Base-by-base conservation (phyloP, 2,888 invertebrate species). In the Yponomeuta evonymella region DNA sequence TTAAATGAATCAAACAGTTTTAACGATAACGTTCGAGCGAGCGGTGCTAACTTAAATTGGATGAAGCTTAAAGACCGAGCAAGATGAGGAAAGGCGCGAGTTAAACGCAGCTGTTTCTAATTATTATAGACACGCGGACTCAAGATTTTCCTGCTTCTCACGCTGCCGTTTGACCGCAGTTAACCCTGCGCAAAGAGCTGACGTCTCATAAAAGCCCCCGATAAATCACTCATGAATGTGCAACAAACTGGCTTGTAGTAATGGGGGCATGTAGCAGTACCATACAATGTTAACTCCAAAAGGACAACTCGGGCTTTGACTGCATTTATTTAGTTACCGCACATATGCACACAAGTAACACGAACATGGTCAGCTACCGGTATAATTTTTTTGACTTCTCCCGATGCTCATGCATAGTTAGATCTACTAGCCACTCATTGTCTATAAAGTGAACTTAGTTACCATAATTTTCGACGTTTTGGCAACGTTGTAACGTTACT, bases 1-100 rank as follows among this genome's bases (percentile, higher is more conserved):
- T 33, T 65, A 33, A 65, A 29, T 65, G 29, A 30, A 65, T 65
- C 65, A 58, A 58, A 58, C 51, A 58, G 51, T 58, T 58, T 58
- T 58, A 58, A 58, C 51, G 51, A 58, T 58, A 58, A 58, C 51
- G 51, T 58, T 58, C 15, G 15, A 15, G 51, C 12, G 51, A 15
- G 51, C 51, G 51, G 43, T 15, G 15, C 15, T 58, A 58, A 58
- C 15, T 58, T 58, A 58, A 58, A 58, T 58, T 58, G 51, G 51
- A 58, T 58, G 51, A 58, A 58, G 15, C 51, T 58, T 58, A 58
- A 58, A 58, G 51, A 58, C 51, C 15, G 51, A 58, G 15, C 51
- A 15, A 15, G 51, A 58, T 15, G 12, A 15, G 15, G 15, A 8
- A 58, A 58, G 51, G 12, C 51, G 10, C 51, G 51, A 12, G 51